phyloP scores from a whole-genome alignment of 1,140 invertebrate genomes.

The Drepana arcuata region DNA sequence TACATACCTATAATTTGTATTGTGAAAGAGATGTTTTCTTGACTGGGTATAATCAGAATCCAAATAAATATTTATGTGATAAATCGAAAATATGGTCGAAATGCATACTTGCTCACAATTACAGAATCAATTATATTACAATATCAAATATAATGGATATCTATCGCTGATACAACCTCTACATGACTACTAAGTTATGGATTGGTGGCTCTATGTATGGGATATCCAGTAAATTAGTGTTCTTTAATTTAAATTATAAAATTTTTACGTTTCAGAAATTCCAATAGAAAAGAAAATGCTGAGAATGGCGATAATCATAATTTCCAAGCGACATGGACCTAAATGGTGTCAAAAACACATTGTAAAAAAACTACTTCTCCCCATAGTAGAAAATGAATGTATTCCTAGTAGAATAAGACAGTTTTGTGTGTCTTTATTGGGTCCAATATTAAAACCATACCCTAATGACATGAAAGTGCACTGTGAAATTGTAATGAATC shows the following conservation, averaged over 20 bases:
- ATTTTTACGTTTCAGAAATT: constrained; percentile 49
- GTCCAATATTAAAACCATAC: constrained; percentile 55
- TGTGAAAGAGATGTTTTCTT: no score
- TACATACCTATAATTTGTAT: constrained; percentile 3
- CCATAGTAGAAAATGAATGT: constrained; percentile 42
- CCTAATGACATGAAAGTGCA: constrained; percentile 53
- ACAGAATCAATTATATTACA: no score
- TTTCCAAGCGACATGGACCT: constrained; percentile 53
- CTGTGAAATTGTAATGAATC: constrained; percentile 50
- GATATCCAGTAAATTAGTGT: no score
- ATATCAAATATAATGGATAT: no score
- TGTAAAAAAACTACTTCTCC: constrained; percentile 45
- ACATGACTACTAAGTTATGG: no score
- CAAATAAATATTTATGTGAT: no score
- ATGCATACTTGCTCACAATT: no score
- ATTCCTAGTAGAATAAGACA: constrained; percentile 20
- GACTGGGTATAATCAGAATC: no score
- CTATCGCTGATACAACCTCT: no score
- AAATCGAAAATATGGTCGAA: no score
- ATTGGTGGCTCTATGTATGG: no score
- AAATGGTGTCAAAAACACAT: constrained; percentile 59
- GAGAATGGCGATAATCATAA: constrained; percentile 45
- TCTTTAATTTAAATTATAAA: no score
- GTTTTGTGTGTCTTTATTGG: constrained; percentile 49
- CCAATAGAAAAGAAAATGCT: constrained; percentile 43